A percentile compares a stretch with the other conserved stretches of the same genome.
phyloP scores from a whole-genome alignment of 2,113 vertebrate genomes.

The Corythoichthys intestinalis region DNA sequence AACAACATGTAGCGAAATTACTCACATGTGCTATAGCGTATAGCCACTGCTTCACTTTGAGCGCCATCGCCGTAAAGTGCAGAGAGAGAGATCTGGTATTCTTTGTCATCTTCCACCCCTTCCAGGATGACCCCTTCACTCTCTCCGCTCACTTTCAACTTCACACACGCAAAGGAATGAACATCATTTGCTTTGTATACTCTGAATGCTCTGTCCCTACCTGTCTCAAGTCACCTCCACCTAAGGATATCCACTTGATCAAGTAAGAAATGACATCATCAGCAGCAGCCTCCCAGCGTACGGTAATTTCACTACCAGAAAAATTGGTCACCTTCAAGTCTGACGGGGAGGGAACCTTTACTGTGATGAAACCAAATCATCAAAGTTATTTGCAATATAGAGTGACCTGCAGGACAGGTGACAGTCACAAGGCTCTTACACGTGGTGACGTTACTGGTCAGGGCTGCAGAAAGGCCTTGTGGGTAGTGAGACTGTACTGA shows the following conservation, averaged over 20 bases:
- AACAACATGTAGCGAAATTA: constrained; percentile 25
- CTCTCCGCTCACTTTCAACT: constrained; percentile 80
- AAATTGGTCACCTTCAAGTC: constrained; percentile 81
- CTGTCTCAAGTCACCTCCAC: constrained; percentile 82
- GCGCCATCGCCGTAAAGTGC: constrained; percentile 86
- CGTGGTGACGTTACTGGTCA: constrained; percentile 82
- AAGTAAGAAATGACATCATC: constrained; percentile 84
- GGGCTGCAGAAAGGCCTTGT: constrained; percentile 73
- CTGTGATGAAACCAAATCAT: constrained; percentile 55
- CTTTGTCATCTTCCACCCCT: constrained; percentile 78
- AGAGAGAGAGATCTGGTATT: constrained; percentile 88
- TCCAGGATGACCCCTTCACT: constrained; percentile 74
- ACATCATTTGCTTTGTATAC: neutral
- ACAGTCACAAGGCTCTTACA: constrained; percentile 68
- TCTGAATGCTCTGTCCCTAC: constrained; percentile 49
- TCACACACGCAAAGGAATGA: constrained; percentile 1
- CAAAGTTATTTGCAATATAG: neutral
- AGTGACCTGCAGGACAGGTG: neutral
- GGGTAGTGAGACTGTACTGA: constrained; percentile 74
- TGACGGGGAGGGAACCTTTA: constrained; percentile 80
- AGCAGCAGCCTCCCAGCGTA: constrained; percentile 80
- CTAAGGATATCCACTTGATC: constrained; percentile 87
- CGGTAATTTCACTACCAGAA: constrained; percentile 72
- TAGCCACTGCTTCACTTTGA: constrained; percentile 82
- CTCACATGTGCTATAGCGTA: constrained; percentile 85